Evolutionary conservation across 2,797 vertebrate species (phyloP), one percentile per base, ranked within the genome.

Genomic region (Argya squamiceps): DNA sequence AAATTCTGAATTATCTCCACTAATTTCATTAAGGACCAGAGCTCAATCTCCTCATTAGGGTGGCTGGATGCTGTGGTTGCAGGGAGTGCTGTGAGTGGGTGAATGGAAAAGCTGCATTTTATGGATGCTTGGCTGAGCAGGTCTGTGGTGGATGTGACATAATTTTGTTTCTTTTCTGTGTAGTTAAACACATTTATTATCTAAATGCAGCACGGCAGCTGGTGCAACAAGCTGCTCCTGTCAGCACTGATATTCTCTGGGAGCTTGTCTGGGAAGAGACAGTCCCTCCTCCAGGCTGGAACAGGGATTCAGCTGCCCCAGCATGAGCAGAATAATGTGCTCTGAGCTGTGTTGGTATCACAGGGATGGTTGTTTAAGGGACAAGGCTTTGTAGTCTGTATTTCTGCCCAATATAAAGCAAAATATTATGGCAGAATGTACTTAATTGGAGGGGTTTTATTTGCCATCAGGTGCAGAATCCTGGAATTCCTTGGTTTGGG

Each of bases 101-200:
- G 80, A 76, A 91, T 36, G 73, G 81, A 24, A 44, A 87, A 79
- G 41, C 4, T 52, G 34, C 7, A 1, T 67, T 70, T 81, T 43
- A 2, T 32, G 2, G 10, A 11, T 22, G 84, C 73, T 68, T 39
- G 58, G 53, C 16, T 37, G 84, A 78, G 27, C 64, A 27, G 58
- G 6, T 36, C 87, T 34, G 27, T 24, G 86, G 58, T 77, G 49
- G 81, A 85, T 56, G 75, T 43, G 92, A 23, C 78, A 52, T 41
- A 12, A 47, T 94, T 95, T 49, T 59, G 50, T 84, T 91, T 73
- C 65, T 79, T 47, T 74, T 3, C 26, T 1, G 53, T 55, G 74
- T 69, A 41, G 94, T 95, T 95, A 92, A 96, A 87, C 84, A 85
- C 90, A 65, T 95, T 94, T 92, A 47, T 94, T 94, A 87, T 56